Conservation (phyloP, 2,888 invertebrate genomes). For the Patella ulyssiponensis region DNA sequence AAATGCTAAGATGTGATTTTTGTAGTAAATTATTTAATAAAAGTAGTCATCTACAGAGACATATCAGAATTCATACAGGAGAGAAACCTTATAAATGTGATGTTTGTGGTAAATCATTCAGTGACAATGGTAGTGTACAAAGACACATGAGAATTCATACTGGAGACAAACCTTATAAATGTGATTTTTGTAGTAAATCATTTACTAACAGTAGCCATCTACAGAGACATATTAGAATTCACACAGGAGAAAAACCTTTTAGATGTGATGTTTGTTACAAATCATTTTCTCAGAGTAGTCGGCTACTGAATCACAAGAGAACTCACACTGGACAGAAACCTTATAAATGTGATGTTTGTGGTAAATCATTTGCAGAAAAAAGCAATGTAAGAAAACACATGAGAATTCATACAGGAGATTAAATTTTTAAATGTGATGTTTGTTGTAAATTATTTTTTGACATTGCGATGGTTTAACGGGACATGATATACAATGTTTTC, state of each 20-base stretch:
- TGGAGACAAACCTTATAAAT: neutral
- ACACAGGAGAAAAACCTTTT: neutral
- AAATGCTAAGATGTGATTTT: neutral
- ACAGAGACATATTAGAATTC: neutral
- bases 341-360: too few species aligned
- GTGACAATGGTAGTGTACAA: constrained; percentile 1
- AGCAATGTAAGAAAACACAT: too few species aligned
- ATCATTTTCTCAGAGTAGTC: neutral
- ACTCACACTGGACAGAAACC: too few species aligned
- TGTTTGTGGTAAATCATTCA: neutral
- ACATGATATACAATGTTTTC: too few species aligned
- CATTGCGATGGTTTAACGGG: too few species aligned
- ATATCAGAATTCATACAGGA: neutral
- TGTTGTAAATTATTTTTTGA: too few species aligned
- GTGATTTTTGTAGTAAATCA: constrained; percentile 1
- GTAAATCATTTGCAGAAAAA: too few species aligned
- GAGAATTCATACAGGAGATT: too few species aligned
- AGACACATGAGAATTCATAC: neutral
- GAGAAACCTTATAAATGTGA: neutral
- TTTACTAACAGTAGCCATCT: neutral
- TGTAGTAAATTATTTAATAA: neutral
- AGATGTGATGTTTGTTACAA: neutral
- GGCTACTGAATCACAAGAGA: too few species aligned
- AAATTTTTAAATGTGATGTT: too few species aligned
- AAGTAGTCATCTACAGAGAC: neutral